Evolutionary conservation across 2,888 invertebrate species (phyloP), one percentile per base, ranked within the genome.

Genomic region (Thecocarcelia acutangulata): DNA sequence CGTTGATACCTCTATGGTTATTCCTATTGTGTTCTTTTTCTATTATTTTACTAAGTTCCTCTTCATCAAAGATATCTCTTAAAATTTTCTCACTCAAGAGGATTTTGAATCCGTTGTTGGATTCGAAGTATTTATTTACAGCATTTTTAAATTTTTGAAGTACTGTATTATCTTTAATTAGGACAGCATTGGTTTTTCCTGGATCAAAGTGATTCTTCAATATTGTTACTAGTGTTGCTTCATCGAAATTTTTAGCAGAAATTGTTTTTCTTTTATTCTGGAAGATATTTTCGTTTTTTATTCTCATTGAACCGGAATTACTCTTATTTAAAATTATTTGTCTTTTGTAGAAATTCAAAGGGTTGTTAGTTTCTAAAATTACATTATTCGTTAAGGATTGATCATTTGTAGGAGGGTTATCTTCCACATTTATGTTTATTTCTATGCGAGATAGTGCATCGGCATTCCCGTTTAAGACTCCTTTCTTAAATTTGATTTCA

Each of bases 401-500:
- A 15, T 63, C 19, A 40, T 33, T 56, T 28, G 54, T 37, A 42
- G 54, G 4, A 17, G 28, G 50, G 17, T 64, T 48, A 48, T 48
- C 48, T 13, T 40, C 58, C 0, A 40, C 19, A 58, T 58, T 58
- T 58, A 58, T 40, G 33, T 58, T 58, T 58, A 58, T 48, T 48
- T 63, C 63, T 48, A 63, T 61, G n/a, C 59, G 59, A 33, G 44
- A 61, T 15, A 52, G 15, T 15, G 70, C 64, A 4, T 66, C 74
- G 11, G 74, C 66, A 8, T 74, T 74, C 12, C 74, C 66, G 12
- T 66, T 74, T n/a, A 48, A 12, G 11, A 24, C 21, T 15, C 58
- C 56, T 54, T 63, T 70, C 40, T 15, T 54, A 44, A 58, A 72
- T 42, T 78, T 78, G 11, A 78, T 64, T 12, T 19, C 70, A 12